Percentiles rank a stretch among this genome's conserved stretches.
Conservation (phyloP, 2,113 vertebrate genomes). For the Corythoichthys haematopterus region DNA sequence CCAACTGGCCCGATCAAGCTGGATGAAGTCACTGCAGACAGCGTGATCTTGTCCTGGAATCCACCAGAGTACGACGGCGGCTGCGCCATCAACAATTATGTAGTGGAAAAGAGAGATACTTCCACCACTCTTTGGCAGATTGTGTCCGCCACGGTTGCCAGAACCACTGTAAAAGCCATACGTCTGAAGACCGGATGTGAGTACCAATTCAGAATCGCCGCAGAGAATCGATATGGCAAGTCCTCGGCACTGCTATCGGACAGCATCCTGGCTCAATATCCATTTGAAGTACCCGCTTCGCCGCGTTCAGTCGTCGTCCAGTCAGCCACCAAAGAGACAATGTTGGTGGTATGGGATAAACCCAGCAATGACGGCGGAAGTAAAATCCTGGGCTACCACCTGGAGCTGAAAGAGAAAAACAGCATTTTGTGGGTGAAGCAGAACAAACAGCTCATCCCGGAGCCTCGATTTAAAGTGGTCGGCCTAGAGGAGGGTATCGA, state of each 20-base stretch:
- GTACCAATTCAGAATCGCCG: constrained; percentile 95
- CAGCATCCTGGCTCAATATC: constrained; percentile 87
- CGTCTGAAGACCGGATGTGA: constrained; percentile 90
- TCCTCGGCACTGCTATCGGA: constrained; percentile 85
- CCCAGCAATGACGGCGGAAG: constrained; percentile 93
- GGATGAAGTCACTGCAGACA: constrained; percentile 94
- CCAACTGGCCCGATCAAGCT: constrained; percentile 92
- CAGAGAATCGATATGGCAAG: constrained; percentile 97
- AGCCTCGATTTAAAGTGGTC: constrained; percentile 84
- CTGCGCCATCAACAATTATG: constrained; percentile 92
- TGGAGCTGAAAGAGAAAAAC: constrained; percentile 95
- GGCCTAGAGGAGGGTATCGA: constrained; percentile 94
- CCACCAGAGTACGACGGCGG: constrained; percentile 92
- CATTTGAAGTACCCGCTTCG: constrained; percentile 87
- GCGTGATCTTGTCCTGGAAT: constrained; percentile 83
- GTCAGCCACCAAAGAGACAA: constrained; percentile 83
- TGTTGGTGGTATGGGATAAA: constrained; percentile 90
- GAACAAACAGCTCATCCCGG: constrained; percentile 89
- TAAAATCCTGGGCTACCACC: constrained; percentile 89
- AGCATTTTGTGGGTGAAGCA: constrained; percentile 92
- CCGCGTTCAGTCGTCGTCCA: constrained; percentile 85
- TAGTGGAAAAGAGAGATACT: constrained; percentile 96
- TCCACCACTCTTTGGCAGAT: constrained; percentile 98
- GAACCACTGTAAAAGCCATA: constrained; percentile 90
- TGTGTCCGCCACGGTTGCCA: constrained; percentile 94